Conservation (phyloP, 1,140 invertebrate genomes). For the Aphis gossypii region DNA sequence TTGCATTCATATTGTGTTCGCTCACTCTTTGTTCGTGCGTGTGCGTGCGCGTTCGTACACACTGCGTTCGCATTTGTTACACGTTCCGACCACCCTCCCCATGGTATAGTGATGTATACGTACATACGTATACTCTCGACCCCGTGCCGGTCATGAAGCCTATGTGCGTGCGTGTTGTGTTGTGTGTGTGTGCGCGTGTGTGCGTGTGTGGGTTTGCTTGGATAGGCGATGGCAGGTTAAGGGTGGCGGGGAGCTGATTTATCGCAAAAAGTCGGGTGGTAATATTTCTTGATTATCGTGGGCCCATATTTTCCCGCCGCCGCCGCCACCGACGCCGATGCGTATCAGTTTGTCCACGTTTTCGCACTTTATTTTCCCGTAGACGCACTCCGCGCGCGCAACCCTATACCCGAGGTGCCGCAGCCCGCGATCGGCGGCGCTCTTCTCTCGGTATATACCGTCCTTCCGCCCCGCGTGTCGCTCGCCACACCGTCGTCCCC, state of each 20-base stretch:
- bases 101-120: not conserved
- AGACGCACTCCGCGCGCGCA: not conserved
- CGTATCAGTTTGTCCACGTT: slow-evolving; percentile 52
- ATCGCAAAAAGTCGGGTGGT: slow-evolving; percentile 45
- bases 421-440: not conserved
- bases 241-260: slow-evolving; percentile 18
- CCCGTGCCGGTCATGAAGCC: not conserved
- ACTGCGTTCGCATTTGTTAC: slow-evolving; percentile 26
- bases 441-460: not conserved
- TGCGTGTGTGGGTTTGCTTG: not conserved
- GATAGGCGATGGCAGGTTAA: not conserved
- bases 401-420: not conserved
- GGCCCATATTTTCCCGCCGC: slow-evolving; percentile 31
- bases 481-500: not conserved
- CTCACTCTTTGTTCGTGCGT: not conserved
- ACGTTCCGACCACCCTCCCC: not conserved
- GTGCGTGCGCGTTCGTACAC: not conserved
- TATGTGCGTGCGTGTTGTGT: not conserved
- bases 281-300: slow-evolving; percentile 50
- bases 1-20: slow-evolving; percentile 31
- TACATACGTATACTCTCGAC: not conserved
- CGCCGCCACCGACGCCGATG: not conserved
- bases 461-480: not conserved
- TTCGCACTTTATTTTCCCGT: slow-evolving; percentile 42
- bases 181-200: not conserved